Evolutionary conservation across 2,113 vertebrate genomes (phyloP).

Genomic region (Arothron firmamentum): DNA sequence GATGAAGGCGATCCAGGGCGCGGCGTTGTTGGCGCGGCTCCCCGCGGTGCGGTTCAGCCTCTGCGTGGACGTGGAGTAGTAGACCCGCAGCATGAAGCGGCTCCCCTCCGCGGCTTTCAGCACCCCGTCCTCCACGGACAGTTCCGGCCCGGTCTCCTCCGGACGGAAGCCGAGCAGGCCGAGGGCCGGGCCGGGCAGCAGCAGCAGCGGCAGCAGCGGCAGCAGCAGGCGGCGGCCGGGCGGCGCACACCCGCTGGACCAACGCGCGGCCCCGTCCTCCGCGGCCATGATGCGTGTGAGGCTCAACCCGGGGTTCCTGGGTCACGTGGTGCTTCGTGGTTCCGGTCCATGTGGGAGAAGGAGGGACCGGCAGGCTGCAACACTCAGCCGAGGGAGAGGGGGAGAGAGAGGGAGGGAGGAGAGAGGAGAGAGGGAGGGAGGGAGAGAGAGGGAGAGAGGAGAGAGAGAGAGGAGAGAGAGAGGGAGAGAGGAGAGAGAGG

Average conservation of each 20-base stretch:
- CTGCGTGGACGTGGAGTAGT: constrained; percentile 73
- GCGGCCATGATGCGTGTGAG: constrained; percentile 78
- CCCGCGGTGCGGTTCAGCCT: constrained; percentile 65
- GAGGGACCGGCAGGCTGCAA: constrained; percentile 10
- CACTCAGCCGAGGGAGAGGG: too few species aligned
- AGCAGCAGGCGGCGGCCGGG: constrained; percentile 70
- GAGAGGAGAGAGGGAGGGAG: too few species aligned
- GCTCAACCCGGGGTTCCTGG: constrained; percentile 38
- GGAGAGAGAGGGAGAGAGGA: too few species aligned
- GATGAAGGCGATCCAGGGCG: constrained; percentile 84
- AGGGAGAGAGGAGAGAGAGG: too few species aligned
- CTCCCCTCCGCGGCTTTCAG: constrained; percentile 87
- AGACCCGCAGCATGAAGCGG: constrained; percentile 87
- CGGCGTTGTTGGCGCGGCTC: constrained; percentile 63
- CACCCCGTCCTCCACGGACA: constrained; percentile 85
- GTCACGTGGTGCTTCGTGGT: constrained; percentile 63
- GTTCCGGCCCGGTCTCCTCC: constrained; percentile 84
- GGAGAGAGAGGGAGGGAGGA: too few species aligned
- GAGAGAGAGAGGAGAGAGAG: too few species aligned
- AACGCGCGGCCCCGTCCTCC: constrained; percentile 66
- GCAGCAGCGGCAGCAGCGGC: constrained; percentile 69
- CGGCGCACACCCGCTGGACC: constrained; percentile 45
- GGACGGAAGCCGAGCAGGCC: constrained; percentile 84
- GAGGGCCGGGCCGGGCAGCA: constrained; percentile 65
- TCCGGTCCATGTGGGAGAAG: constrained; percentile 57